Base-by-base conservation (phyloP, 2,113 vertebrate species). In the Lagenorhynchus albirostris region DNA sequence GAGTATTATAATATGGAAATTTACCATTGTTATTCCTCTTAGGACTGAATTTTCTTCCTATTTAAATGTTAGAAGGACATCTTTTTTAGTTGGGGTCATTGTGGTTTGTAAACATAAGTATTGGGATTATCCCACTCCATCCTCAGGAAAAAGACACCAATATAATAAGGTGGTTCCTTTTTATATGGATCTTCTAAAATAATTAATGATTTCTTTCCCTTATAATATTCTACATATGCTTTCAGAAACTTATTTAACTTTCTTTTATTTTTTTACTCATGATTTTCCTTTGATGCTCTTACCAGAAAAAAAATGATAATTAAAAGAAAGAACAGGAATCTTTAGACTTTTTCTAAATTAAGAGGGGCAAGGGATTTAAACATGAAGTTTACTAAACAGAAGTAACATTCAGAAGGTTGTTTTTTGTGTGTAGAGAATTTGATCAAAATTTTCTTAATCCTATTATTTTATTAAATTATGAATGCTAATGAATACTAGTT, bases 391-490 rank as follows among this genome's bases (percentile, higher is more conserved):
- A 62, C 31, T 92, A 67, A 83, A 70, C 25, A 83, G 62, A 38
- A 58, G 12, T 74, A 83, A 90, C 36, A 67, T 74, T 86, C 25
- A 83, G 33, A 63, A 92, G 10, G 14, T 88, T 93, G 26, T 20
- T 81, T 89, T 76, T 65, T 71, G 7, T 63, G 25, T 81, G 68
- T 79, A 55, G n/a, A 58, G 20, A 84, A 89, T 41, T 55, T 83
- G 50, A 80, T 89, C 60, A 95, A 93, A 82, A 70, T 84, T 95
- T 90, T 90, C 41, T 83, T 93, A 41, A 83, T 93, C 10, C 25
- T 63, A 4, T 80, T 41, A 41, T 71, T 71, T 96, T 91, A 81
- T 55, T 94, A 62, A 94, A 25, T 93, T 62, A 73, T 77, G 10
- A 67, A 65, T 94, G 33, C 33, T 89, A 89, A 41, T 38, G 26